Conservation (phyloP, 2,113 vertebrate genomes). For the Malurus melanocephalus region DNA sequence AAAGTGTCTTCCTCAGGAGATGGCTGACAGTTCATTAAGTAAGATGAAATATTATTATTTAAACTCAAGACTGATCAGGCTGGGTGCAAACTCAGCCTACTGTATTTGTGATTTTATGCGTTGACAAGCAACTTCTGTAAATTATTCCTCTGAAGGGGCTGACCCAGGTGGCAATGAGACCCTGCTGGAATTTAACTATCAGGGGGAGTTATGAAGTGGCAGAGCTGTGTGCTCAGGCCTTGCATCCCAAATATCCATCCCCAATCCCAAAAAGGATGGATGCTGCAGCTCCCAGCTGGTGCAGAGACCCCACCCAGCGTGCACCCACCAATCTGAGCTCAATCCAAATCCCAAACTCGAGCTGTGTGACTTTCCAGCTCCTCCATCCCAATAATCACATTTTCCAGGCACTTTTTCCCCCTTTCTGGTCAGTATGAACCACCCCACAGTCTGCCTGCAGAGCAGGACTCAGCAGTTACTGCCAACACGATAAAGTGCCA, state of each 20-base stretch:
- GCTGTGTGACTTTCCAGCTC: neutral
- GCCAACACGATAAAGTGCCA: neutral
- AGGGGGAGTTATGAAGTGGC: neutral
- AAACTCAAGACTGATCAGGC: constrained; percentile 41
- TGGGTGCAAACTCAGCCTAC: constrained; percentile 30
- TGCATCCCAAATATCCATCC: neutral
- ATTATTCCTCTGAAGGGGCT: neutral
- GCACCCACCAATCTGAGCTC: neutral
- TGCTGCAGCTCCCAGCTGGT: neutral
- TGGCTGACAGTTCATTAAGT: constrained; percentile 62
- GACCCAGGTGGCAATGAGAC: neutral
- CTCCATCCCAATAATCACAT: neutral
- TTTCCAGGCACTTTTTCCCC: neutral
- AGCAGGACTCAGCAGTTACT: neutral
- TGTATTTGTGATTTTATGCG: constrained; percentile 17
- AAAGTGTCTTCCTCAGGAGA: constrained; percentile 57
- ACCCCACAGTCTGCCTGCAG: no score
- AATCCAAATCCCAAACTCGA: neutral
- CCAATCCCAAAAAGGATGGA: neutral
- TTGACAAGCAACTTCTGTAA: constrained; percentile 19
- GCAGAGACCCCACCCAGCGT: neutral
- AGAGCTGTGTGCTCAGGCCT: neutral
- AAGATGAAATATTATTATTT: constrained; percentile 63
- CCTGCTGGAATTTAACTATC: neutral
- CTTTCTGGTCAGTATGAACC: neutral